These are phyloP conservation scores for Branchellion lobata DNA, from an alignment of 2,888 invertebrate species.

Conservation along the genomic window DNA sequence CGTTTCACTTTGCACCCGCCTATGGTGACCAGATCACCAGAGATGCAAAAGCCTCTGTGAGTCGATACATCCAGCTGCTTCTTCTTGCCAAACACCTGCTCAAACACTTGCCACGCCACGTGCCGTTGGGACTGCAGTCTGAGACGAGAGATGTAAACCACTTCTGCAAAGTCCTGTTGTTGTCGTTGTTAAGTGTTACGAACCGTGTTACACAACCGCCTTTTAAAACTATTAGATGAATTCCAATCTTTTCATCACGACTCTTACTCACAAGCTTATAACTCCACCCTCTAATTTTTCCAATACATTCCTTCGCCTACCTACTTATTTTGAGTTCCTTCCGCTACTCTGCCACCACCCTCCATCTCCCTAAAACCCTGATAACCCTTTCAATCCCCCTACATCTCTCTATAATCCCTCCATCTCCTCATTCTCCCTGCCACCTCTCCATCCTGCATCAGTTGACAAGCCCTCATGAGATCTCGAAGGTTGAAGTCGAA, in stretches of 20 bases:
- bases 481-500: constrained; percentile 98
- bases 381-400: neutral
- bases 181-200: too few relatives aligned
- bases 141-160: neutral
- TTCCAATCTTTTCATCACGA: too few relatives aligned
- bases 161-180: neutral
- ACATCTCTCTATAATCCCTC: neutral
- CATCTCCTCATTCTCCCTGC: neutral
- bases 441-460: constrained; percentile 61
- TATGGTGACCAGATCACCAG: neutral
- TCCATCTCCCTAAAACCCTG: neutral
- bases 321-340: too few relatives aligned
- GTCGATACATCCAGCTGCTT: neutral
- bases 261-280: too few relatives aligned
- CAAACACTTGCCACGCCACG: neutral
- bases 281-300: too few relatives aligned
- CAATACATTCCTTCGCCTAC: too few relatives aligned
- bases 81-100: constrained; percentile 1
- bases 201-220: too few relatives aligned
- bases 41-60: neutral
- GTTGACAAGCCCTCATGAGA: constrained; percentile 86
- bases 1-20: neutral
- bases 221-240: too few relatives aligned
- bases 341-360: too few relatives aligned
- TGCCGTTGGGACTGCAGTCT: neutral